Evolutionary conservation across 2,888 invertebrate genomes (phyloP), one percentile per base, ranked within the genome.

Genomic region (Chalcis sispes): DNA sequence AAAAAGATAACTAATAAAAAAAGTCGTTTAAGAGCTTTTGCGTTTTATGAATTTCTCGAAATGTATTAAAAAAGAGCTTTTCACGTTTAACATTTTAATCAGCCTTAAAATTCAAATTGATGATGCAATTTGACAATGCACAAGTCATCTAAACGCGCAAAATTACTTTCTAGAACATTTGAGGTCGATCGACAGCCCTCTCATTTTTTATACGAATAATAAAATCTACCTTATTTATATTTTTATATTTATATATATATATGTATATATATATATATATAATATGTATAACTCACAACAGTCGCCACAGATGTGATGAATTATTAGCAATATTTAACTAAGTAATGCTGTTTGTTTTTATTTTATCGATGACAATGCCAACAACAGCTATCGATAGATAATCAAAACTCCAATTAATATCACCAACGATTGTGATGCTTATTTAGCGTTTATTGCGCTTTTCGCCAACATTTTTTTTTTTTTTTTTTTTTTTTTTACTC

Each of bases 231-330:
- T 52, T 73, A 56, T 46, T 56, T 48, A 56, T 64, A 36, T 62
- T 52, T 58, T 50, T 58, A 50, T 42, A 18, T 25, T 15, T 61
- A 42, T n/a, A 29, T 18, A 36, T 59, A 48, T 56, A 25, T 58
- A 56, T 42, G 20, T 23, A 15, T 48, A 62, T 48, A 20, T 59
- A 64, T 64, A 20, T 65, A 61, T 61, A 72, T 52, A 71, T 62
- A 62, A 71, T 61, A 65, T 72, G 82, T 83, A 83, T 79, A 84
- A 85, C 81, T 82, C 81, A 84, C 82, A 85, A 83, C 83, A 83
- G 79, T 83, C 82, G 81, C 79, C 77, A 79, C 73, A 70, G n/a
- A 50, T 52, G 79, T 78, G 77, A 84, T 82, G 82, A 83, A 83
- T 82, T 82, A 83, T 83, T 78, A 81, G 80, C 77, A 83, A 80